Conservation (phyloP, 1,140 invertebrate species). For the Drosophila albomicans region DNA sequence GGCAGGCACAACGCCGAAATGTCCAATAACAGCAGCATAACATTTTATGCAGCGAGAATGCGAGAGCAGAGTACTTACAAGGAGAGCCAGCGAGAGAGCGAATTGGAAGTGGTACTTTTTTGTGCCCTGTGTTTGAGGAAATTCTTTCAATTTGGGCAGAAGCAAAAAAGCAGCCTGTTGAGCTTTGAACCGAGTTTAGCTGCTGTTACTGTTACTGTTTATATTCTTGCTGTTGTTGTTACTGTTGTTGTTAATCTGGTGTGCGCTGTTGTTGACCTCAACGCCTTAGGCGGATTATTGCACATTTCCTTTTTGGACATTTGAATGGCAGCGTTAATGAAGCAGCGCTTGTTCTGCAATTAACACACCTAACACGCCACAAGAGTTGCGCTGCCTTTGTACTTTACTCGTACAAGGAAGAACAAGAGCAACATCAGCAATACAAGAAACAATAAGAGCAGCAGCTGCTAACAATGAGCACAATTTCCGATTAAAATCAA, state of each 20-base stretch:
- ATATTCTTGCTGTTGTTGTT: slow-evolving; percentile 21
- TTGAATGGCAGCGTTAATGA: slow-evolving; percentile 75
- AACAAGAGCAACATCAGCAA: slow-evolving; percentile 8
- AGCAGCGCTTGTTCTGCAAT: slow-evolving; percentile 56
- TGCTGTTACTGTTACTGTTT: slow-evolving; percentile 32
- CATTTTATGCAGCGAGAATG: slow-evolving; percentile 28
- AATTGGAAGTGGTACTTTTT: slow-evolving; percentile 16
- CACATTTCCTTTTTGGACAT: slow-evolving; percentile 71
- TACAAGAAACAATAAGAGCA: slow-evolving; percentile 10
- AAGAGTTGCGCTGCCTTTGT: slow-evolving; percentile 17
- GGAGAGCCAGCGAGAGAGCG: neutral
- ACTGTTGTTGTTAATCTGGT: slow-evolving; percentile 13
- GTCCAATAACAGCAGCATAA: slow-evolving; percentile 21
- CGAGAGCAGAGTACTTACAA: neutral
- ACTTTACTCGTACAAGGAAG: too few species aligned
- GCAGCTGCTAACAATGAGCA: slow-evolving; percentile 68
- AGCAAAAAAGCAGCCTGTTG: slow-evolving; percentile 75
- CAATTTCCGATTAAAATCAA: slow-evolving; percentile 83
- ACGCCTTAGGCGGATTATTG: slow-evolving; percentile 67
- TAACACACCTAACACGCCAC: slow-evolving; percentile 23
- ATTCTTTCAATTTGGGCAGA: slow-evolving; percentile 45
- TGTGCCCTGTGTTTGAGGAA: slow-evolving; percentile 61
- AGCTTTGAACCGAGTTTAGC: slow-evolving; percentile 38
- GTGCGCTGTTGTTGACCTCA: slow-evolving; percentile 39
- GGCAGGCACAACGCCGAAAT: slow-evolving; percentile 52